phyloP scores from a whole-genome alignment of 2,113 vertebrate species.

The Aptenodytes forsteri region DNA sequence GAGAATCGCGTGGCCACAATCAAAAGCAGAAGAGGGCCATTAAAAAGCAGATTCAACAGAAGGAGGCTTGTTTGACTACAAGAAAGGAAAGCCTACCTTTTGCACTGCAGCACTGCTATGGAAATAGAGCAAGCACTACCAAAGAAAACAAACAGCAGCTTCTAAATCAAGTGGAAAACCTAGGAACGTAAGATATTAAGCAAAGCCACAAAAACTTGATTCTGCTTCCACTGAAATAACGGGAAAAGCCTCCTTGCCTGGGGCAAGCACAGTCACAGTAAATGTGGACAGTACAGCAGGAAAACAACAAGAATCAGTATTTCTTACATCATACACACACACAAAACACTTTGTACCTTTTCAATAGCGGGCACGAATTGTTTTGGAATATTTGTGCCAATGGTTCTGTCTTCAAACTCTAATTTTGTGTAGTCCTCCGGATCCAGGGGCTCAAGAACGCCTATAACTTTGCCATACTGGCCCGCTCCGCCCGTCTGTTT shows the following conservation, averaged over 20 bases:
- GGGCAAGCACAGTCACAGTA: neutral
- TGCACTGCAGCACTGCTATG: neutral
- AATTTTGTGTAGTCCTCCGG: slow-evolving; percentile 84
- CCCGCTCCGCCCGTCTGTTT: slow-evolving; percentile 91
- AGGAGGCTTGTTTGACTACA: neutral
- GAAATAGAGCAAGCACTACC: neutral
- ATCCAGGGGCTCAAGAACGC: slow-evolving; percentile 87
- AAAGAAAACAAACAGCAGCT: neutral
- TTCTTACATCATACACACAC: fast-evolving
- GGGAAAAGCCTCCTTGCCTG: neutral
- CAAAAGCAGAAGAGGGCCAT: neutral
- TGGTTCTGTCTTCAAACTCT: slow-evolving; percentile 90
- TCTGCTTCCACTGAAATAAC: neutral
- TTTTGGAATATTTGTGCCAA: slow-evolving; percentile 92
- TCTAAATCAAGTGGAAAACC: neutral
- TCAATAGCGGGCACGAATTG: slow-evolving; percentile 92
- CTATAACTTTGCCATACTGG: slow-evolving; percentile 93
- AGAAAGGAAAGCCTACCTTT: neutral
- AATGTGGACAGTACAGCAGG: fast-evolving
- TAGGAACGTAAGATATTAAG: neutral
- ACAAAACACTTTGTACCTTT: slow-evolving; percentile 73
- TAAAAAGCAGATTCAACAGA: neutral
- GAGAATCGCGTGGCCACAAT: neutral
- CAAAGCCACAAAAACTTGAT: neutral
- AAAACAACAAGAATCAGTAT: neutral